A percentile compares a stretch with the other conserved stretches of the same genome.
phyloP scores from a whole-genome alignment of 1,140 invertebrate genomes.

The Lasioglossum baleicum region DNA sequence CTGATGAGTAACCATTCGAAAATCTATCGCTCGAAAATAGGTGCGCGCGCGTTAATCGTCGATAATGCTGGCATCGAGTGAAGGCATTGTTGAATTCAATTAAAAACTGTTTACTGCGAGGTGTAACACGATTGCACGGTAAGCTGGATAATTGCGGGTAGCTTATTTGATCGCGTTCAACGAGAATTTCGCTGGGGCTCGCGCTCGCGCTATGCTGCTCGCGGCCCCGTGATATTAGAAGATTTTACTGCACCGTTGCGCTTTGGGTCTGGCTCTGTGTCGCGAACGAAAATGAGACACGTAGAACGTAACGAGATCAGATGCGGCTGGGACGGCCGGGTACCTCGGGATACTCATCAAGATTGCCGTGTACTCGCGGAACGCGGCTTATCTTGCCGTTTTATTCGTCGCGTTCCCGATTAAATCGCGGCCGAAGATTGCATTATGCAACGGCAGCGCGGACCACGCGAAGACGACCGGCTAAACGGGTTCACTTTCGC shows the following conservation, averaged over 20 bases:
- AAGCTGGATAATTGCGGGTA: background rate
- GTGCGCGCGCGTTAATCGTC: background rate
- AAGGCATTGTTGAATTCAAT: background rate
- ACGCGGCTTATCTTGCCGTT: conserved; percentile 24
- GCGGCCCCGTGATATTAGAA: background rate
- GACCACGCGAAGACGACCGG: background rate
- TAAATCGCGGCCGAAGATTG: conserved; percentile 20
- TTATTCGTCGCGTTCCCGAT: conserved; percentile 12
- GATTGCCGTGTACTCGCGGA: conserved; percentile 5
- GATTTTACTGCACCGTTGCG: background rate
- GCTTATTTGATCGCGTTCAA: conserved; percentile 2
- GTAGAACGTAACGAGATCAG: conserved; percentile 4
- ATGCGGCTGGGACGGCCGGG: background rate
- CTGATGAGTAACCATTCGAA: too few species aligned
- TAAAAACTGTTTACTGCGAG: background rate
- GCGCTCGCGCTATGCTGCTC: background rate
- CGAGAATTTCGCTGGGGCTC: background rate
- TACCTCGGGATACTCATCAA: background rate
- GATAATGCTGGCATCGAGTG: background rate
- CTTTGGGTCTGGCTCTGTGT: background rate
- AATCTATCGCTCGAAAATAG: background rate
- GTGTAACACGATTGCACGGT: background rate
- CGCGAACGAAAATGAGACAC: conserved; percentile 2
- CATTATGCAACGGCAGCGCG: background rate
- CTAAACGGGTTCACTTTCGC: background rate